These are phyloP conservation scores for Cinara cedri DNA, from an alignment of 2,888 invertebrate species.

Conservation along the genomic window DNA sequence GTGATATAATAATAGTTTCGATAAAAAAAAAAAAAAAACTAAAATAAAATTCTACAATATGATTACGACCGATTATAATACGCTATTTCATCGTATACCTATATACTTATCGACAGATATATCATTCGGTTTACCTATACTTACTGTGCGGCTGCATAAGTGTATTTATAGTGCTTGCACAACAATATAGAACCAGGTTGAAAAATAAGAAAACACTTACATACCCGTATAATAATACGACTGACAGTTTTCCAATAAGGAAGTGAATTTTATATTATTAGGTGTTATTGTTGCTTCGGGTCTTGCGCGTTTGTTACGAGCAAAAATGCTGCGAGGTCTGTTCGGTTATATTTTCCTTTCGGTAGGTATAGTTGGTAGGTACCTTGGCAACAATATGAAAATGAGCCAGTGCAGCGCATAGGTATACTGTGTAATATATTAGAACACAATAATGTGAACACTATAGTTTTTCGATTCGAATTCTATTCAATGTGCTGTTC, in stretches of 20 bases:
- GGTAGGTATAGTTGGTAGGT: not conserved
- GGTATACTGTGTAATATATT: not conserved
- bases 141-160: too few species aligned
- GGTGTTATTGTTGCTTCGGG: too few species aligned
- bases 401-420: not conserved
- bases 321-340: slow-evolving; percentile 22
- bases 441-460: not conserved
- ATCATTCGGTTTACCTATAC: too few species aligned
- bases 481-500: not conserved
- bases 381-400: slow-evolving; percentile 17
- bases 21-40: too few species aligned
- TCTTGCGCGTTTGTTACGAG: too few species aligned
- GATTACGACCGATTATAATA: too few species aligned
- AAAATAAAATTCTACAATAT: too few species aligned
- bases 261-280: slow-evolving; percentile 40
- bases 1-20: too few species aligned
- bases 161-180: slow-evolving; percentile 7
- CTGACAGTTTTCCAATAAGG: slow-evolving; percentile 44
- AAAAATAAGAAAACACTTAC: slow-evolving; percentile 20
- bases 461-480: not conserved
- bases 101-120: too few species aligned
- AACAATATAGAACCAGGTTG: not conserved
- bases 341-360: slow-evolving; percentile 7
- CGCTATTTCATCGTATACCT: too few species aligned
- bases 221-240: too few species aligned